A percentile compares a stretch with the other conserved stretches of the same genome.
These are phyloP conservation scores for Malurus elegans DNA, from an alignment of 2,113 vertebrate species.

Conservation along the genomic window DNA sequence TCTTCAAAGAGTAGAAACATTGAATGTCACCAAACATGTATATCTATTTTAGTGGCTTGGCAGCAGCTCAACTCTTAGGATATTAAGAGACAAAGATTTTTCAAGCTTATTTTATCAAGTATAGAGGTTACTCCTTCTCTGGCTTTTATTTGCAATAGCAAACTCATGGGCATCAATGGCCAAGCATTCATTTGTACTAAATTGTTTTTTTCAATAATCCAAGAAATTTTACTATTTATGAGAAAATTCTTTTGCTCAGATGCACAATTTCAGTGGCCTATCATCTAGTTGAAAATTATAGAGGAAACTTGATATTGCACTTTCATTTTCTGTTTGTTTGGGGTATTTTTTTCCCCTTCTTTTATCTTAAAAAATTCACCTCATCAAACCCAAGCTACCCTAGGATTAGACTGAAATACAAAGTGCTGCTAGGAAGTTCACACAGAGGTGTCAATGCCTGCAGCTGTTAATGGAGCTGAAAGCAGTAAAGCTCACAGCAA, in stretches of 20 bases:
- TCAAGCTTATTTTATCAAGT: not conserved
- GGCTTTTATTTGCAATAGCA: not conserved
- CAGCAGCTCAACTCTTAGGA: not conserved
- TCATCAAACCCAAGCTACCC: not conserved
- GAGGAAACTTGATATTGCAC: not conserved
- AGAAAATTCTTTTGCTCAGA: not conserved
- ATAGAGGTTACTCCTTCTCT: not conserved
- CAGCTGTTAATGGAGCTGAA: not conserved
- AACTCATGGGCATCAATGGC: not conserved
- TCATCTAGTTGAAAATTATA: not conserved
- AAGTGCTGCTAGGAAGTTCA: not conserved
- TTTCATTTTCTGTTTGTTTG: not conserved
- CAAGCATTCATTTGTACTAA: not conserved
- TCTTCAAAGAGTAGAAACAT: not conserved
- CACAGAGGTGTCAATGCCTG: not conserved
- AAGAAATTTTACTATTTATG: not conserved
- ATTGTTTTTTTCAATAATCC: not conserved
- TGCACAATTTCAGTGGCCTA: not conserved
- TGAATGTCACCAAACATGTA: not conserved
- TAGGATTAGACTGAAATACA: not conserved
- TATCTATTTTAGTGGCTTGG: not conserved
- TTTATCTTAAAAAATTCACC: not conserved
- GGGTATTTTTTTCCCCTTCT: not conserved
- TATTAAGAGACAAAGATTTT: not conserved
- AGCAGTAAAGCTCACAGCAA: not conserved